These are phyloP conservation scores for Harpagifer antarcticus DNA, from an alignment of 2,797 vertebrate genomes.

Conservation along the genomic window DNA sequence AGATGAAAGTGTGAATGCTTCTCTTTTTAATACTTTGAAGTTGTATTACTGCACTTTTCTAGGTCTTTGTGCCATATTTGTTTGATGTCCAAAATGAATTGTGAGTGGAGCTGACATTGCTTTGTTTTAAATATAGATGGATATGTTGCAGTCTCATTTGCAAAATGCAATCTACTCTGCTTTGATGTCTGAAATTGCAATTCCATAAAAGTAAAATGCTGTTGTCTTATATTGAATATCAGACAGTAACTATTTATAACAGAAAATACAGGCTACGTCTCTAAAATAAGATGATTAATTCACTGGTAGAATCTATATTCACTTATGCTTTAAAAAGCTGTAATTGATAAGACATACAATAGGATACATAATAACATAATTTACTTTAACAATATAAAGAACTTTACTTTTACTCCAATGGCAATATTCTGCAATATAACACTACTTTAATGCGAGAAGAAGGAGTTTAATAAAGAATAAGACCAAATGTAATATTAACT, in stretches of 20 bases:
- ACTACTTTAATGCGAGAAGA: conserved; percentile 18
- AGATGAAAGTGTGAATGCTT: conserved; percentile 57
- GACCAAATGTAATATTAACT: conserved; percentile 26
- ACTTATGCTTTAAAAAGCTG: neutral
- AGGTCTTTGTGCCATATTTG: conserved; percentile 55
- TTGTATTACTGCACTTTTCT: conserved; percentile 66
- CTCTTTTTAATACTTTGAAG: conserved; percentile 69
- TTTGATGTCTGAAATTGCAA: conserved; percentile 79
- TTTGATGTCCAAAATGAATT: conserved; percentile 74
- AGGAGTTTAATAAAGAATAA: conserved; percentile 27
- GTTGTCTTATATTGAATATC: conserved; percentile 30
- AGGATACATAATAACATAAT: neutral
- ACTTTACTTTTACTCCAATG: conserved; percentile 28
- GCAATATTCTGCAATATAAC: conserved; percentile 3
- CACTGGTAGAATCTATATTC: conserved; percentile 10
- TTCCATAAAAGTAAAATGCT: conserved; percentile 63
- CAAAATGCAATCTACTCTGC: conserved; percentile 68
- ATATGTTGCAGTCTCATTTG: conserved; percentile 67
- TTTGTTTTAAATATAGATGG: conserved; percentile 66
- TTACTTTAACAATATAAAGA: conserved; percentile 12
- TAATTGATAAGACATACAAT: neutral
- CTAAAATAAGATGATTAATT: conserved; percentile 11
- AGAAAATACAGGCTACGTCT: conserved; percentile 10
- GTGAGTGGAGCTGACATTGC: conserved; percentile 58
- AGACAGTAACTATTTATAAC: conserved; percentile 14